Evolutionary conservation across 1,140 invertebrate genomes (phyloP), one percentile per base, ranked within the genome.

Genomic region (Neodiprion virginianus): DNA sequence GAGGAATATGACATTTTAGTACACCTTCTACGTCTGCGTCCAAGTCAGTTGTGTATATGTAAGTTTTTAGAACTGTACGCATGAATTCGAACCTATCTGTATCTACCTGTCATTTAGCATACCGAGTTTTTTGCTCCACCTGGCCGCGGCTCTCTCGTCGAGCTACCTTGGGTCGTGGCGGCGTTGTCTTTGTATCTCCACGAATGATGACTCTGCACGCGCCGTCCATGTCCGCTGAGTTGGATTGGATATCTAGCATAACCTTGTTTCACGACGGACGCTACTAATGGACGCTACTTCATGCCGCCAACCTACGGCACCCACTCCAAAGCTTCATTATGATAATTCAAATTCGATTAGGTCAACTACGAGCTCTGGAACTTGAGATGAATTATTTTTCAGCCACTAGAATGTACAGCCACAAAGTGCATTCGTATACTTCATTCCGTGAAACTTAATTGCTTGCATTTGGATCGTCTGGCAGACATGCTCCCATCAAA

Each of bases 31-130:
- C 53, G 8, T 61, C 53, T 12, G n/a, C 8, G n/a, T 14, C 8
- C n/a, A 61, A 17, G 53, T 17, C 11, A 4, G 8, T 61, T 61
- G 53, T 61, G 28, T 40, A 21, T 21, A 40, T 40, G 28, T 40
- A 40, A 40, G 28, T 40, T 40, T 40, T 40, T 40, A 40, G 28
- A 40, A 1, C 28, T 3, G 28, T 40, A 40, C 28, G 28, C 5
- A 40, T 1, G 28, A 40, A 40, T 40, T 1, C 28, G 28, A 40
- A 8, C 8, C 11, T 61, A 17, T 12, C 11, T 17, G 53, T 17
- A 61, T 61, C 53, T 61, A 61, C 85, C 85, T 88, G 86, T 88
- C 87, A 88, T 88, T 88, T 88, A 84, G 84, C 85, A 85, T 88
- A 87, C 86, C 83, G 82, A 83, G 84, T 86, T 86, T 88, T 84